phyloP scores from a whole-genome alignment of 1,140 invertebrate species.

The Aphelinus atriplicis region DNA sequence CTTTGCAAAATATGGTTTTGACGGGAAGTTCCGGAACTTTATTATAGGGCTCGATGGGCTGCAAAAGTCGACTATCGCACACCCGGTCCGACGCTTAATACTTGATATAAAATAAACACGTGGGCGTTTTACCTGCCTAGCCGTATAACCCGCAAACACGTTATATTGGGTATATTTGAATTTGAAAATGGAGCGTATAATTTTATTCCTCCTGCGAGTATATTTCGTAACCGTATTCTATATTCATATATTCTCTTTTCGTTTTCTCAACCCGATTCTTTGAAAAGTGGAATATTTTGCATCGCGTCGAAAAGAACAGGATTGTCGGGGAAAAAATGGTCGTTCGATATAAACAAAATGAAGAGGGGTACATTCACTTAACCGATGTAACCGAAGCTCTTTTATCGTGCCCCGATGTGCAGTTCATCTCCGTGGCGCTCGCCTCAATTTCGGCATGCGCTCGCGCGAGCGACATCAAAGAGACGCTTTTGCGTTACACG shows the following conservation, averaged over 20 bases:
- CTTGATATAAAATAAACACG: no score
- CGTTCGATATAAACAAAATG: slow-evolving; percentile 51
- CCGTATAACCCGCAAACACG: no score
- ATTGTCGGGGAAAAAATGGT: slow-evolving; percentile 4
- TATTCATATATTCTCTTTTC: slow-evolving; percentile 43
- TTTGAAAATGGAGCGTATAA: no score
- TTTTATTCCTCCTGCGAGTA: background rate
- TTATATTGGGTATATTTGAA: no score
- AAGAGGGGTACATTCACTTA: no score
- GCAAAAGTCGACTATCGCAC: no score
- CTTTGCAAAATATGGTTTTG: no score
- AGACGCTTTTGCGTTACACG: slow-evolving; percentile 38
- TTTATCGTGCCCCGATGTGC: slow-evolving; percentile 6
- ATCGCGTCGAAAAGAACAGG: no score
- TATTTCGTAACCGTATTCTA: background rate
- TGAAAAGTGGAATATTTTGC: background rate
- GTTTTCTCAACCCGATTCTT: slow-evolving; percentile 62
- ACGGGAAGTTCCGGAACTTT: no score
- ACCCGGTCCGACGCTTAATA: no score
- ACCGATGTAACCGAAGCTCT: background rate
- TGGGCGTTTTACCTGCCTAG: no score
- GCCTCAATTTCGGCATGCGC: slow-evolving; percentile 31
- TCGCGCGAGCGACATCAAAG: slow-evolving; percentile 55
- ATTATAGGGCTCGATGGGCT: no score
- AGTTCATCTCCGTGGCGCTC: slow-evolving; percentile 24